These are phyloP conservation scores for Sipha flava DNA, from an alignment of 1,140 invertebrate species.

Conservation along the genomic window DNA sequence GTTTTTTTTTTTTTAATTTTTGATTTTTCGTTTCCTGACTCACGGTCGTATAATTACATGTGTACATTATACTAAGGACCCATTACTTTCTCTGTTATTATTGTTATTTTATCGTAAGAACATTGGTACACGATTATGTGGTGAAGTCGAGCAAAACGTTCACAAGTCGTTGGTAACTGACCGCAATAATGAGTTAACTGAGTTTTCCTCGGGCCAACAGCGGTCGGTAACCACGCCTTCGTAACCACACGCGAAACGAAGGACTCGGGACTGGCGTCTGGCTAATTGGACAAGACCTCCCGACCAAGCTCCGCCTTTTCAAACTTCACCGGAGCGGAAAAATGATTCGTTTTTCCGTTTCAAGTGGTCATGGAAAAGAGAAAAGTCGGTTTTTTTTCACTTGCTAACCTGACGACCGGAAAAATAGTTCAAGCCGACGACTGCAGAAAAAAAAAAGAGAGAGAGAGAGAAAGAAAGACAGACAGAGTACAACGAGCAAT, in stretches of 20 bases:
- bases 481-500: too few species aligned
- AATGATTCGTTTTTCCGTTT: conserved; percentile 25
- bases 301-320: conserved; percentile 6
- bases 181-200: neutral
- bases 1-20: too few species aligned
- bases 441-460: neutral
- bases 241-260: neutral
- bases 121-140: too few species aligned
- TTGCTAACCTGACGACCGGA: neutral
- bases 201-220: neutral
- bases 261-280: neutral
- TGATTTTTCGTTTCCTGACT: too few species aligned
- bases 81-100: neutral
- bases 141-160: neutral
- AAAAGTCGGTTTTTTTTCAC: neutral
- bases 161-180: neutral
- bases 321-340: conserved; percentile 13
- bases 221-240: conserved; percentile 12
- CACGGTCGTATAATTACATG: too few species aligned
- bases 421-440: neutral
- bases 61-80: too few species aligned
- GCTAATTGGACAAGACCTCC: conserved; percentile 11
- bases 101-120: neutral
- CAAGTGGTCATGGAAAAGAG: neutral
- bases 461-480: neutral